Conservation (phyloP, 2,797 vertebrate species). For the Graptemys geographica region DNA sequence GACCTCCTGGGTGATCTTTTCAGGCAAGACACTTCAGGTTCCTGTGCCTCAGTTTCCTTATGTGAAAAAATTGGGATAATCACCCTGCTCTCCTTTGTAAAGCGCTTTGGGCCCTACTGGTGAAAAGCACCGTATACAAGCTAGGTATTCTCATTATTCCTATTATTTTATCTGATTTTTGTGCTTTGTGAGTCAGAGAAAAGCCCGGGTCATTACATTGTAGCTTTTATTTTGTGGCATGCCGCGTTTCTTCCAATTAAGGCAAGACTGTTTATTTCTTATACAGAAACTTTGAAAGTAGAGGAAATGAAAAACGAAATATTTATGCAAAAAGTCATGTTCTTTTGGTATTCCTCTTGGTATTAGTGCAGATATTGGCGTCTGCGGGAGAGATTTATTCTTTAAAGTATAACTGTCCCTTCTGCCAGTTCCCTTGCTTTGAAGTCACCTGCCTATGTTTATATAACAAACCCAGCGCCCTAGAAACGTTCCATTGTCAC, state of each 20-base stretch:
- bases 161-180: neutral
- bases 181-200: neutral
- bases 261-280: neutral
- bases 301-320: neutral
- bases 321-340: neutral
- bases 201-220: neutral
- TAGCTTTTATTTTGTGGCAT: neutral
- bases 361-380: neutral
- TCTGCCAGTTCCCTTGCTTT: neutral
- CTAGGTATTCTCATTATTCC: neutral
- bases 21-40: neutral
- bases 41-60: neutral
- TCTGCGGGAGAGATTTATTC: neutral
- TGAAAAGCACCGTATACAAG: neutral
- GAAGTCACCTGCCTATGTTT: neutral
- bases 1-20: neutral
- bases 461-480: neutral
- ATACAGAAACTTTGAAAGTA: neutral
- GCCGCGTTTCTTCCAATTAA: neutral
- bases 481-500: neutral
- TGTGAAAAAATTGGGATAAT: neutral
- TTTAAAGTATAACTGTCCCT: neutral
- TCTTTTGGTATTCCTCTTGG: neutral
- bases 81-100: neutral
- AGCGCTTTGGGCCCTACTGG: neutral